Conservation (phyloP, 1,140 invertebrate species). For the Calliphora vicina region DNA sequence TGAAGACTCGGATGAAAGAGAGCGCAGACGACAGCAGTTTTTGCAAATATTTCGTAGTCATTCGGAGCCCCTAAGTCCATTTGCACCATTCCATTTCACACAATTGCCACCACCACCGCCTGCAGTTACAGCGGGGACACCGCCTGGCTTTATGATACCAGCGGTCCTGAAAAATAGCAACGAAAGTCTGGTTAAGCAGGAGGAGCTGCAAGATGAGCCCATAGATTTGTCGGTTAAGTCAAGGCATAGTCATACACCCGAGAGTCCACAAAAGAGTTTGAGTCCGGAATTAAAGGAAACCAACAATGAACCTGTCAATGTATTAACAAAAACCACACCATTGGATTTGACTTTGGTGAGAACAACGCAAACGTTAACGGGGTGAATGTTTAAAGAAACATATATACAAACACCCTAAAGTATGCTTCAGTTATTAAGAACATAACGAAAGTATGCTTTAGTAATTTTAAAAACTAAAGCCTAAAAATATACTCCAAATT, state of each 20-base stretch:
- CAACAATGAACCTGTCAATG: conserved; percentile 40
- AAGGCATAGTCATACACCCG: conserved; percentile 40
- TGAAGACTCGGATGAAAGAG: conserved; percentile 37
- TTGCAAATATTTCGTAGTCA: conserved; percentile 59
- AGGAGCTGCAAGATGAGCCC: conserved; percentile 71
- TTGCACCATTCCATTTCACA: conserved; percentile 46
- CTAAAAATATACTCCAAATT: background rate
- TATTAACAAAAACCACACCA: conserved; percentile 66
- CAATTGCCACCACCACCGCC: conserved; percentile 48
- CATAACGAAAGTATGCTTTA: background rate
- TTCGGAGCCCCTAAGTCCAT: conserved; percentile 54
- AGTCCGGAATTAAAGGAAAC: background rate
- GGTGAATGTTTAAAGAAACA: too few relatives aligned
- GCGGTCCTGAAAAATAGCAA: conserved; percentile 34
- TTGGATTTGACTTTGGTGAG: conserved; percentile 72
- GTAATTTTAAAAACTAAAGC: background rate
- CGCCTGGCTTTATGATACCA: conserved; percentile 42
- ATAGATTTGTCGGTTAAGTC: conserved; percentile 79
- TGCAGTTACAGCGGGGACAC: conserved; percentile 40
- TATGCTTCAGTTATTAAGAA: background rate
- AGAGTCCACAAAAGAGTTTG: background rate
- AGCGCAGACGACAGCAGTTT: conserved; percentile 54
- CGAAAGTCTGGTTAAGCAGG: background rate
- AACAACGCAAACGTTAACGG: conserved; percentile 54
- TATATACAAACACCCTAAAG: too few relatives aligned